phyloP scores from a whole-genome alignment of 2,797 vertebrate genomes.

The Orestias chungarensis region DNA sequence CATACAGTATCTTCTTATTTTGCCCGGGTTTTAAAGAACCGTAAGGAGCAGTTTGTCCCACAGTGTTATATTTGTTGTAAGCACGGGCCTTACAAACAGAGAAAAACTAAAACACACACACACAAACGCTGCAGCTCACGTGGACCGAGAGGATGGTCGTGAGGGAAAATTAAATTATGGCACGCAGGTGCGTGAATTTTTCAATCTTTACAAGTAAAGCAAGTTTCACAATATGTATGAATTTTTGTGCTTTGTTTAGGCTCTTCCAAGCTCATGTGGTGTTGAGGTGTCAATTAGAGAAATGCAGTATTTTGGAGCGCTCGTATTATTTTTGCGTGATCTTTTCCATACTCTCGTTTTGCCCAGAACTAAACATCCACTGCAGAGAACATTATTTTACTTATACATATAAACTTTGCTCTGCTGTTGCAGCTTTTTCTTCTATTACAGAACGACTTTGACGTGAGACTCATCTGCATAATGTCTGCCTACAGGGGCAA shows the following conservation, averaged over 20 bases:
- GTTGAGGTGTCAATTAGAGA: not conserved
- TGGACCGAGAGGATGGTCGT: slow-evolving; percentile 26
- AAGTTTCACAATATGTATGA: slow-evolving; percentile 33
- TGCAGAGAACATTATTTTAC: not conserved
- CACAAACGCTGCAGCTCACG: slow-evolving; percentile 15
- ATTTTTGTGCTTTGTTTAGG: slow-evolving; percentile 5
- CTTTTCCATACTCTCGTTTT: not conserved
- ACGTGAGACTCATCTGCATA: not conserved
- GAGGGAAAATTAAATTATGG: slow-evolving; percentile 33
- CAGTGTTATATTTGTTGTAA: too few relatives aligned
- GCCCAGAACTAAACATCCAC: not conserved
- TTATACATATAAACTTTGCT: not conserved
- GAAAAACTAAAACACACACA: slow-evolving; percentile 10
- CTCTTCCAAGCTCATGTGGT: not conserved
- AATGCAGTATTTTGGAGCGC: not conserved
- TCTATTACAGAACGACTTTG: not conserved
- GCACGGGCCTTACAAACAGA: slow-evolving; percentile 11
- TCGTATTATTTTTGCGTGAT: not conserved
- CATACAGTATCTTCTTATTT: too few relatives aligned
- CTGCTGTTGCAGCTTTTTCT: slow-evolving; percentile 2
- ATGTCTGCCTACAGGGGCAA: not conserved
- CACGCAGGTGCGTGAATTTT: slow-evolving; percentile 41
- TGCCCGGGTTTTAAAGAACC: too few relatives aligned
- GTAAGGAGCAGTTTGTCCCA: too few relatives aligned
- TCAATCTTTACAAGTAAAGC: slow-evolving; percentile 33